Conservation (phyloP, 2,113 vertebrate genomes). For the Forbesichthys papilliferus region DNA sequence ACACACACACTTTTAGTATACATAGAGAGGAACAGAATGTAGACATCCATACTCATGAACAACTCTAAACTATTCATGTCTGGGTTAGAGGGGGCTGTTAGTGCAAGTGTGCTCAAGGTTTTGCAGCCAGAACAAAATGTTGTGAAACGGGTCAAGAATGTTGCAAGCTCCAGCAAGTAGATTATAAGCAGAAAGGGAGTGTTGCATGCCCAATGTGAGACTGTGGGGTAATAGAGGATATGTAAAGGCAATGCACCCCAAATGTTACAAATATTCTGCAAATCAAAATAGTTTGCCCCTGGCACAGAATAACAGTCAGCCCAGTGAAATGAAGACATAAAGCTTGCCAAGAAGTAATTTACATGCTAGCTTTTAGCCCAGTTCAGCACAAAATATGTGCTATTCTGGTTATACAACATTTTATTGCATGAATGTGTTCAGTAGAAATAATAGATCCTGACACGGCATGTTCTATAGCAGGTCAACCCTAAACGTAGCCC, state of each 20-base stretch:
- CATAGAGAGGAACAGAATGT: background rate
- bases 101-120: slow-evolving; percentile 26
- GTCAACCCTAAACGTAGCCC: slow-evolving; percentile 5
- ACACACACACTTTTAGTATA: background rate
- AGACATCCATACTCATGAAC: background rate
- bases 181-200: slow-evolving; percentile 50
- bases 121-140: slow-evolving; percentile 64
- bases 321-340: background rate
- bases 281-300: background rate
- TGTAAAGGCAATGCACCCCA: slow-evolving; percentile 19
- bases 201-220: slow-evolving; percentile 9
- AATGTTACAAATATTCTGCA: background rate
- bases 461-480: background rate
- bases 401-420: background rate
- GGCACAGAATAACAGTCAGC: background rate
- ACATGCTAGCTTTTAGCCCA: background rate
- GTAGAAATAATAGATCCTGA: background rate
- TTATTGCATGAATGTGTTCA: slow-evolving; percentile 4
- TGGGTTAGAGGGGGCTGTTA: background rate
- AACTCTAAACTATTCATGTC: too few species aligned
- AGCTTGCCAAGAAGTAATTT: background rate
- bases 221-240: background rate
- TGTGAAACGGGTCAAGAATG: slow-evolving; percentile 73
- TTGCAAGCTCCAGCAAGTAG: slow-evolving; percentile 75
- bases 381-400: slow-evolving; percentile 9